Base-by-base conservation (phyloP, 2,888 invertebrate species). In the Amaurobius ferox region DNA sequence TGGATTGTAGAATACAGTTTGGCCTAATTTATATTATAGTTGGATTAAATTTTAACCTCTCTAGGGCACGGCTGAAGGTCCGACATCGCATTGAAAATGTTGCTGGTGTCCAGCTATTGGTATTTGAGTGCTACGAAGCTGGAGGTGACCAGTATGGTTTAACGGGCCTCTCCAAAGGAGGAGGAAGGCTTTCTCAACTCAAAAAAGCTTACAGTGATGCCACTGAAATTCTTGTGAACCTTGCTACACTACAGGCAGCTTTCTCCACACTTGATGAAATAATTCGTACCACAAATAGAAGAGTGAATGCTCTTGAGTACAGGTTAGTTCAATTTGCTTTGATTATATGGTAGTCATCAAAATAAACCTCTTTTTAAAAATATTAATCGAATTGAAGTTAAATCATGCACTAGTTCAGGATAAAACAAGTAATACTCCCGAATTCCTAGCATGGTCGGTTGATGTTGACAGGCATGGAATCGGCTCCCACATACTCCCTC, bases 171-270 rank as follows among this genome's bases (percentile, higher is more conserved):
- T 71, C 78, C 1, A 78, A 62, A 30, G 85, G 85, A 5, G 85
- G 85, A 28, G 61, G 29, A 23, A 66, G 55, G 28, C 6, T 85
- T 35, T 0, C 7, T 19, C 29, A 40, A 6, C 29, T 85, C 0
- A 85, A 85, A 23, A 62, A 66, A 35, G 71, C 78, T 0, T 85
- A 72, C n/a, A n/a, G 35, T 9, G 44, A 66, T 32, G 85, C 78
- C 6, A 71, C 66, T 0, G 72, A 85, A 26, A 73, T 78, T 6
- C 55, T 85, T 11, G 79, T 78, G 0, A 67, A 85, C 9, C 16
- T 85, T 32, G 85, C 85, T 16, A 79, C 78, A 9, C 48, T 85
- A n/a, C 85, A 85, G 13, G 73, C 72, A n/a, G 68, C 85, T 9
- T 85, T 85, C 19, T 13, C 19, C n/a, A 29, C 76, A 0, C 72